Conservation (phyloP, 2,113 vertebrate genomes). For the Propithecus coquereli region DNA sequence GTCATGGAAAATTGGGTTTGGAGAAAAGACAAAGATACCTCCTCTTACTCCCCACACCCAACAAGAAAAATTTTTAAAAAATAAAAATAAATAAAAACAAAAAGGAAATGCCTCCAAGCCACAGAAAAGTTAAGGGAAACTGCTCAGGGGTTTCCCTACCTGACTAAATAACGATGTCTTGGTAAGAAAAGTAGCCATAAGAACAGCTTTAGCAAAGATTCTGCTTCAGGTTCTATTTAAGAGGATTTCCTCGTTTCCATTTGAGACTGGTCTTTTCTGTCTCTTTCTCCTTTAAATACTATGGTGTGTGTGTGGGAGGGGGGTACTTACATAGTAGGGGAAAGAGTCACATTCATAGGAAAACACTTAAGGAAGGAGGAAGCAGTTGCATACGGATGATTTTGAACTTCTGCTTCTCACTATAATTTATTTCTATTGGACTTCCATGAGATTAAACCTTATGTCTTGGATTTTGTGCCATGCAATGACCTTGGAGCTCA, state of each 20-base stretch:
- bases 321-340: neutral
- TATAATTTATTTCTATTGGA: constrained; percentile 56
- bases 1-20: constrained; percentile 46
- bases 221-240: neutral
- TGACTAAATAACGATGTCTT: neutral
- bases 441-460: constrained; percentile 57
- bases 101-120: neutral
- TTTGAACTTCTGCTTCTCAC: constrained; percentile 47
- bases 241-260: neutral
- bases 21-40: constrained; percentile 32
- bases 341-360: neutral
- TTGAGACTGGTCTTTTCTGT: neutral
- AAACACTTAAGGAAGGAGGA: neutral
- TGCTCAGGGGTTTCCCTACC: neutral
- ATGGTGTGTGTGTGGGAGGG: neutral
- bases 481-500: constrained; percentile 42
- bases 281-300: neutral
- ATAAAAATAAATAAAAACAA: neutral
- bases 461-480: constrained; percentile 55
- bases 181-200: neutral
- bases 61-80: neutral
- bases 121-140: neutral
- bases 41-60: neutral
- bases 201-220: neutral
- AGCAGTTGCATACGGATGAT: neutral